Conservation (phyloP, 1,140 invertebrate genomes). For the fruit fly (Drosophila melanogaster) region Release_6_plus_ISO1_MT NC_004354.4:8539001-8539500, state of each 20-base stretch:
- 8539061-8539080: slow-evolving; percentile 43
- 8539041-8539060: slow-evolving; percentile 27
- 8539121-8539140: slow-evolving; percentile 31
- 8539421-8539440: slow-evolving; percentile 70
- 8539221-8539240: not conserved
- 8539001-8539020: slow-evolving; percentile 22
- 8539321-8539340: slow-evolving; percentile 76
- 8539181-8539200: too few species aligned
- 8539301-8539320: slow-evolving; percentile 29
- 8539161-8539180: too few species aligned
- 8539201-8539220: too few species aligned
- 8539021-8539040: slow-evolving; percentile 51
- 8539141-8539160: not conserved
- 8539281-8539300: slow-evolving; percentile 7
- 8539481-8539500: not conserved
- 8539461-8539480: not conserved
- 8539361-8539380: slow-evolving; percentile 13
- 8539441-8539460: not conserved
- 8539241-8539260: too few species aligned
- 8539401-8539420: slow-evolving; percentile 60
- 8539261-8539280: not conserved
- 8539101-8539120: slow-evolving; percentile 10
- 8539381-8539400: slow-evolving; percentile 46
- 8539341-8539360: slow-evolving; percentile 9
- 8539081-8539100: slow-evolving; percentile 53